These are phyloP conservation scores for Lamprologus tigripictilis DNA, from an alignment of 2,113 vertebrate genomes.

Conservation along the genomic window DNA sequence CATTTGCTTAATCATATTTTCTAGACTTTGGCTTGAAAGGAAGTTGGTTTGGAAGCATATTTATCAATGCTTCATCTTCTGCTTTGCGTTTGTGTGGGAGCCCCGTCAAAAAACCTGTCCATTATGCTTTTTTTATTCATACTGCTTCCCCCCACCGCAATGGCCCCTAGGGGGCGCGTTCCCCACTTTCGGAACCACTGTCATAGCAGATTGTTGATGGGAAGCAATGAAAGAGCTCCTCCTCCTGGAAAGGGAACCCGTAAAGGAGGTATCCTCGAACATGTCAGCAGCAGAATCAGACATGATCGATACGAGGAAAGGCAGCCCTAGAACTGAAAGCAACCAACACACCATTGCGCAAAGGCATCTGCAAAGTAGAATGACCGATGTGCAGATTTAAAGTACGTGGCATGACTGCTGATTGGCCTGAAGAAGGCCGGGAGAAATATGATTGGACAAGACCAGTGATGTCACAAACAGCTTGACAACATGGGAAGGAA, in stretches of 20 bases:
- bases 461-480: neutral
- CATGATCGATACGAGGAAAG: accelerated
- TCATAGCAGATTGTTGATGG: neutral
- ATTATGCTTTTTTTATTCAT: accelerated
- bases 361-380: accelerated
- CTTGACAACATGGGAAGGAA: neutral
- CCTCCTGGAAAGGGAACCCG: neutral
- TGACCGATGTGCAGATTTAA: neutral
- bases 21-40: neutral
- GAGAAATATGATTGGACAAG: neutral
- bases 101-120: accelerated
- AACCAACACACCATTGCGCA: accelerated
- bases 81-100: neutral
- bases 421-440: neutral
- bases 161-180: accelerated
- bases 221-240: neutral
- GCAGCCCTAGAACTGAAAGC: neutral
- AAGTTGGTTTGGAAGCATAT: neutral
- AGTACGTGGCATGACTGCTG: neutral
- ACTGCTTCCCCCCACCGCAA: accelerated
- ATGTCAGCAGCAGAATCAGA: neutral
- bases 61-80: neutral
- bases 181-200: neutral
- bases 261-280: accelerated
- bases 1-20: neutral